Evolutionary conservation across 2,888 invertebrate genomes (phyloP).

Genomic region (Adela reaumurella): DNA sequence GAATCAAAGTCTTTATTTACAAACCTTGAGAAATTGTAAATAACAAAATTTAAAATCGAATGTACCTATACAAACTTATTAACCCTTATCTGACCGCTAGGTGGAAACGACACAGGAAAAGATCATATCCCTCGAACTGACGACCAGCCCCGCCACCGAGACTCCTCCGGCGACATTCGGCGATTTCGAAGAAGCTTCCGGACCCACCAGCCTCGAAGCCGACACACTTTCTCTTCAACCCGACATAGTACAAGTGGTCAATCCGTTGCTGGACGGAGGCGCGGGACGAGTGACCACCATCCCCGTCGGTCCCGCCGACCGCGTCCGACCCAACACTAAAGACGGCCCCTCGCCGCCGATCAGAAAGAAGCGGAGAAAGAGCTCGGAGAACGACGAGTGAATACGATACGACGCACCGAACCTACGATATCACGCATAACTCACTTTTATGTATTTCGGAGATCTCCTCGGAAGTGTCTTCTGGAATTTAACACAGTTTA

Average conservation of each 20-base stretch:
- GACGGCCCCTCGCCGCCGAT: constrained; percentile 16
- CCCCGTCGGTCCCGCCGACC: constrained; percentile 40
- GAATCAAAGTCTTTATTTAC: no score
- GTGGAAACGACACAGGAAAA: constrained; percentile 90
- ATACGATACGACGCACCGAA: constrained; percentile 9
- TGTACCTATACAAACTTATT: no score
- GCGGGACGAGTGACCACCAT: constrained; percentile 46
- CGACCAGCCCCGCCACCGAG: constrained; percentile 61
- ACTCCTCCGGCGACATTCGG: constrained; percentile 39
- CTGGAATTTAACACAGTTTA: neutral
- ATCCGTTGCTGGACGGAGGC: constrained; percentile 45
- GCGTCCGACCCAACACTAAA: constrained; percentile 35
- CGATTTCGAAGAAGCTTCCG: constrained; percentile 25
- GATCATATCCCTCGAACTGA: constrained; percentile 84
- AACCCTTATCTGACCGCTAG: no score
- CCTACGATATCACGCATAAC: constrained; percentile 16
- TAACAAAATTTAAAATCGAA: no score
- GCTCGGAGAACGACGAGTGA: neutral
- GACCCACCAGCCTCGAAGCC: constrained; percentile 24
- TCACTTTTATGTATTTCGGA: neutral
- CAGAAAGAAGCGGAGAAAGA: constrained; percentile 10
- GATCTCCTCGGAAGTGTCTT: no score
- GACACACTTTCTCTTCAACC: constrained; percentile 55
- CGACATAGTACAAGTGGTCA: constrained; percentile 52
- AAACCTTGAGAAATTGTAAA: no score